phyloP scores from a whole-genome alignment of 2,113 vertebrate genomes.

The Melanerpes formicivorus region DNA sequence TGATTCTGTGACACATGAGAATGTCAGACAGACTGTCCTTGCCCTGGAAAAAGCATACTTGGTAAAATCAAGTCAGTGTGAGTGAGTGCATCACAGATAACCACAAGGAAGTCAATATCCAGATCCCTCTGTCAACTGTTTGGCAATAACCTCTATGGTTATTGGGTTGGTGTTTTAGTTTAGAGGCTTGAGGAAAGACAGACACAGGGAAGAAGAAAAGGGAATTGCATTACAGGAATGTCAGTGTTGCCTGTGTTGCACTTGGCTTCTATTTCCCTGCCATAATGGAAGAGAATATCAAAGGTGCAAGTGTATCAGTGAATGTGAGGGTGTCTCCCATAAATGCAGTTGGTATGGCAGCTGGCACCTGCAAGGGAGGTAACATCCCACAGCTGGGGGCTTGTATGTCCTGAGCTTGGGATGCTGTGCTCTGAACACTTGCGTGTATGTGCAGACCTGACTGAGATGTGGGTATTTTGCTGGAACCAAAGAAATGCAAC shows the following conservation, averaged over 20 bases:
- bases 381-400: not conserved
- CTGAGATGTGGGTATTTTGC: not conserved
- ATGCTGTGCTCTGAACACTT: not conserved
- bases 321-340: not conserved
- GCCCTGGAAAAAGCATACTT: not conserved
- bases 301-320: not conserved
- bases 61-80: not conserved
- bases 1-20: not conserved
- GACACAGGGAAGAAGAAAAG: not conserved
- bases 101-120: not conserved
- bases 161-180: not conserved
- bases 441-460: accelerated
- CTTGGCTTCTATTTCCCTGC: not conserved
- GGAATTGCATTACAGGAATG: not conserved
- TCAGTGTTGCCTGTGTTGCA: not conserved
- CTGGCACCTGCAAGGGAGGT: not conserved
- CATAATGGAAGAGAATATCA: not conserved
- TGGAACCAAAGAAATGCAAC: not conserved
- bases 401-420: not conserved
- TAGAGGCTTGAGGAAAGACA: not conserved
- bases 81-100: not conserved
- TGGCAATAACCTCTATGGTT: not conserved
- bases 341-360: not conserved
- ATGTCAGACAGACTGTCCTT: not conserved
- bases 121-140: not conserved